Base-by-base conservation (phyloP, 2,797 vertebrate species). In the Phoebastria nigripes region DNA sequence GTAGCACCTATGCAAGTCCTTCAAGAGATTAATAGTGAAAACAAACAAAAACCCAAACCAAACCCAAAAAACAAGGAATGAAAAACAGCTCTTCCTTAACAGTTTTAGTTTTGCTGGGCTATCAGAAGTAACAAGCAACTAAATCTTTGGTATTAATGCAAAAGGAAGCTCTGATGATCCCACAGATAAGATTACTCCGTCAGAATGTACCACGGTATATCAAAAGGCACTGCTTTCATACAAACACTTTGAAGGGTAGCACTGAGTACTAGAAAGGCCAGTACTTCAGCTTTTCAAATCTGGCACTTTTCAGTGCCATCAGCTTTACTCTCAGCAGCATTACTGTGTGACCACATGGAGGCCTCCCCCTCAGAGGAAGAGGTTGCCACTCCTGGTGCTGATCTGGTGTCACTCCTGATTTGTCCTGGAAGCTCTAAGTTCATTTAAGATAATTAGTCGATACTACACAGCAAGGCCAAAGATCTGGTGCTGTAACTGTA, bases 261-360 rank as follows among this genome's bases (percentile, higher is more conserved):
- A 0, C 59, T 62, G 19, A 1, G 18, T 11, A 47, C 35, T 21
- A 24, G 26, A n/a, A 67, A 66, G 29, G 33, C 25, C 52, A 56
- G 22, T 16, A 33, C 39, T 66, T 61, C 56, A 82, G 20, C 29
- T 33, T 28, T 70, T 69, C 55, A 65, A 33, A 35, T 2, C 49
- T 37, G 55, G 33, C 44, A n/a, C 59, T 61, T 42, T 1, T 9
- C 44, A 58, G 33, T 29, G 46, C 42, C 82, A 42, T 17, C 82
- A 47, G 44, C 78, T 41, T 66, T 4, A 42, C 52, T 24, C 31
- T 3, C 16, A 87, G 55, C 49, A 89, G 22, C 22, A 5, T 19
- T 21, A n/a, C 35, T 19, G 6, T 15, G n/a, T 21, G 47, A 62
- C 25, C 59, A 89, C 0, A 0, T 2, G 35, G 35, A 56, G 15